Evolutionary conservation across 2,797 vertebrate species (phyloP).

Genomic region (Cuculus canorus): DNA sequence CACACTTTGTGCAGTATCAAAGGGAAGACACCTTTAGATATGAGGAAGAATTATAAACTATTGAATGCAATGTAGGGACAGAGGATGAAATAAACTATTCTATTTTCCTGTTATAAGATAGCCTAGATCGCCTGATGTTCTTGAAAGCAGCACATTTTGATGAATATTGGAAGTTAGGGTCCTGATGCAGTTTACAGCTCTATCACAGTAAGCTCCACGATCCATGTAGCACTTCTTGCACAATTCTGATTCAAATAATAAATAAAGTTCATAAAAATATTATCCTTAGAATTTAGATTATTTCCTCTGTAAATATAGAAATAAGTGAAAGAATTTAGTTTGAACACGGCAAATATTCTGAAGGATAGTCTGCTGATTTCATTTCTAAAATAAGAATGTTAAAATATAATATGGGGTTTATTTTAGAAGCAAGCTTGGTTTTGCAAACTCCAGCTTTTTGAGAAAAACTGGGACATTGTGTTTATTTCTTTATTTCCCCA

Average conservation of each 20-base stretch:
- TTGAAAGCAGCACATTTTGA: background rate
- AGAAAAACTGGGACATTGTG: background rate
- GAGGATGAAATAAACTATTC: background rate
- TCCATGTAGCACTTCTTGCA: background rate
- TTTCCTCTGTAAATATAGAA: background rate
- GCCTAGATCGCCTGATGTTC: background rate
- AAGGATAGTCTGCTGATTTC: background rate
- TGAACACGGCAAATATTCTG: background rate
- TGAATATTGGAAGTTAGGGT: background rate
- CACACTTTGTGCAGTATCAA: background rate
- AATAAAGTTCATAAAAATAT: background rate
- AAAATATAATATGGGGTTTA: background rate
- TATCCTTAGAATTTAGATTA: background rate
- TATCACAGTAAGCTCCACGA: background rate
- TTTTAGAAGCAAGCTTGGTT: background rate
- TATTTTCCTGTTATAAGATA: background rate
- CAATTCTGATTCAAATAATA: background rate
- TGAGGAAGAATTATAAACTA: background rate
- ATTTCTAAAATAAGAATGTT: background rate
- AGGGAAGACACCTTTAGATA: background rate
- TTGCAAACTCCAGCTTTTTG: background rate
- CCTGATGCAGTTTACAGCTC: background rate
- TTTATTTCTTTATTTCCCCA: fast-evolving
- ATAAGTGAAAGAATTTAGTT: background rate
- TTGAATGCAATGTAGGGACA: background rate